Evolutionary conservation across 2,113 vertebrate genomes (phyloP), one percentile per base, ranked within the genome.

Genomic region (Perognathus longimembris): DNA sequence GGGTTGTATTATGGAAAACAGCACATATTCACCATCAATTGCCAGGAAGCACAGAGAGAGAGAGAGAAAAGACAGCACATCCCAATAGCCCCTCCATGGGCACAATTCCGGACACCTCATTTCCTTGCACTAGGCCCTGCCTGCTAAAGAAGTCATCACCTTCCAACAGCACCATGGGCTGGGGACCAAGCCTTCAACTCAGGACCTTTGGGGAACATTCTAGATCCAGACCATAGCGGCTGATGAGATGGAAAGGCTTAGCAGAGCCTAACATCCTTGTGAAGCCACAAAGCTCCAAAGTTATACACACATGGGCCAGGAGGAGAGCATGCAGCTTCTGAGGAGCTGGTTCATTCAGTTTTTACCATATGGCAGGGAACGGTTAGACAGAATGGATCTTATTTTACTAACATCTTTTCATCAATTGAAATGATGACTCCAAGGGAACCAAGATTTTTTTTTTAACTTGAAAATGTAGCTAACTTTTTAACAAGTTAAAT

Each of bases 401-500:
- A 79, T 57, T 86, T 69, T 30, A n/a, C 38, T 63, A 75, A 71
- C 63, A 64, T 50, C 32, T 50, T 40, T 36, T 73, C 69, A 82
- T 14, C 18, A 82, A 5, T n/a, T 83, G 40, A 21, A 89, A 89
- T 30, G 76, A 75, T 7, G 59, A 15, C 8, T 89, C 6, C 21
- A 81, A 36, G 1, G 26, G 7, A 87, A 45, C 42, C 8, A 91
- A 69, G 73, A 73, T 50, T 14, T 64, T 82, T 30, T 26, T 21
- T 79, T 75, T 57, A 38, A 83, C 24, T 76, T 66, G 21, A 85
- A 92, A 96, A 90, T 50, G 5, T 59, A 93, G 74, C 34, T 76
- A 76, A 93, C 10, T 61, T 80, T 80, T 71, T 28, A 21, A 74
- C 73, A 90, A 88, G 11, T 24, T 82, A 73, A 87, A 66, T 12